Evolutionary conservation across 2,797 vertebrate genomes (phyloP), one percentile per base, ranked within the genome.

Genomic region (Poecilia gillii): DNA sequence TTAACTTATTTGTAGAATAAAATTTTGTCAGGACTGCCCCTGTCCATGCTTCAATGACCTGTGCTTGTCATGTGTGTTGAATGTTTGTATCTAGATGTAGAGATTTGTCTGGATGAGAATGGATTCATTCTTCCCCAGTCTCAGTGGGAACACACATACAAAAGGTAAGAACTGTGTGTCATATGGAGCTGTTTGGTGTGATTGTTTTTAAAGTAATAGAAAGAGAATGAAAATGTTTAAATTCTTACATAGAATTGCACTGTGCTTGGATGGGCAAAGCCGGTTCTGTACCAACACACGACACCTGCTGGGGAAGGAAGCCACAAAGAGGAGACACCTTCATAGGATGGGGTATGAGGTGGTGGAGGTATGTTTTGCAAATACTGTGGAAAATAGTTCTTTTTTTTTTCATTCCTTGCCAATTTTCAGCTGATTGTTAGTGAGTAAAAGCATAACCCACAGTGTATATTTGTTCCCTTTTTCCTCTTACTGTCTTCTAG

Each of bases 261-360:
- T 92, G 39, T 91, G 85, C 81, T 73, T 91, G 81, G 88, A 90
- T 41, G 83, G 86, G 39, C 66, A 74, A 25, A 83, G 64, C 49
- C 73, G 78, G 36, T 92, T 90, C 80, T 88, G 89, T 80, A 89
- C n/a, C 46, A 88, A 90, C 80, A 90, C 90, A 3, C 79, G 62
- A 11, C 83, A 90, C 76, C 77, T 90, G 59, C 78, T 92, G 85
- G 89, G 91, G 59, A 90, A 88, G 81, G 91, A 91, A 41, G 85
- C 81, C 55, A 85, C 91, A 0, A 92, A 92, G 74, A 88, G 84
- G 74, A 83, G 91, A 66, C 89, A 90, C 75, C 88, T 90, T 23
- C 28, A 45, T 13, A 82, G 77, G 39, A 86, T 81, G 81, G 89
- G 91, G 64, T 78, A 82, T 5, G 81, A 87, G 33, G 68, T 92